Evolutionary conservation across 2,888 invertebrate genomes (phyloP), one percentile per base, ranked within the genome.

Genomic region (Tholera decimalis): DNA sequence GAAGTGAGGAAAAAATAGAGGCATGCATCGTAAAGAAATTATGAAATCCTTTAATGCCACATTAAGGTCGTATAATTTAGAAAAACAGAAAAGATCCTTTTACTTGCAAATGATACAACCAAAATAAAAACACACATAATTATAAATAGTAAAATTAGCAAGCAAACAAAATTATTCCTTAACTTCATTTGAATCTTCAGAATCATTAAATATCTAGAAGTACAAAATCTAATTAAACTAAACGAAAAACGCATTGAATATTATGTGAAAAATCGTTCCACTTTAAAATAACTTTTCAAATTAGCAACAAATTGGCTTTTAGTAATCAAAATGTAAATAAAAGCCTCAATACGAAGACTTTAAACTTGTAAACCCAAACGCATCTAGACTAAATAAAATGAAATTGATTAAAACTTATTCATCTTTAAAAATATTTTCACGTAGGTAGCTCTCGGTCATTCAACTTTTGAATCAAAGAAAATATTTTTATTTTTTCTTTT

Each of bases 301-400:
- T 49, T 33, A 28, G 9, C 20, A 53, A 11, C 18, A 37, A 53
- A 66, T 26, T 57, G 20, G n/a, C n/a, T 20, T 3, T 35, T 20
- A 56, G 9, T 54, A 28, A 28, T 51, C 22, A 30, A 63, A 63
- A 11, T 41, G 33, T 15, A 37, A 4, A 44, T 55, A 46, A 51
- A 49, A 43, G 18, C 13, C 22, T 28, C 20, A 26, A 26, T 2
- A n/a, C 22, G 0, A 54, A 13, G 6, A 30, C 33, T 43, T 50
- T 54, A 35, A 50, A 44, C 5, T 54, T 20, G 4, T 33, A 44
- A 47, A 24, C 2, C 18, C 7, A 9, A 39, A 6, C 1, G 9
- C 9, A 24, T n/a, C 18, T 24, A 20, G n/a, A 54, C 9, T 51
- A 26, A 47, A 43, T 65, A 47, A 39, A 62, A 41, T 49, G 13